phyloP scores from a whole-genome alignment of 2,888 invertebrate genomes.

The Pterostichus niger region DNA sequence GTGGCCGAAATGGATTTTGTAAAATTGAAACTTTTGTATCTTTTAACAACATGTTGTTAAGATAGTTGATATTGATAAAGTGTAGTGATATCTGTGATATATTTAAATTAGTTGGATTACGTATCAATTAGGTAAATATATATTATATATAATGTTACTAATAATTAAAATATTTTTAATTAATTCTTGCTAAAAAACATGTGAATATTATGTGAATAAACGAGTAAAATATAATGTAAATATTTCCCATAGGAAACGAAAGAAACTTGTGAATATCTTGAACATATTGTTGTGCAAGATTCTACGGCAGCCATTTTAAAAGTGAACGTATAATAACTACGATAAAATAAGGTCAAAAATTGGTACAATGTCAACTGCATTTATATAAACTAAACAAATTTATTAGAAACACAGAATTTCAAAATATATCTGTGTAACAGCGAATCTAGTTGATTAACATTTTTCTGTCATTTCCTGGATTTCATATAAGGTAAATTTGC shows the following conservation, averaged over 20 bases:
- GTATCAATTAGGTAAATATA: constrained; percentile 69
- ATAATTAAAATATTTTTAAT: no score
- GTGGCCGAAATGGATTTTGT: no score
- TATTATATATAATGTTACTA: no score
- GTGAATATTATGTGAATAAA: no score
- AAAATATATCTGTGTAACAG: constrained; percentile 8
- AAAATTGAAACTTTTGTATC: no score
- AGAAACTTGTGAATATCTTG: background rate
- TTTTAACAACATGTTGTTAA: no score
- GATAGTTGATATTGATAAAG: background rate
- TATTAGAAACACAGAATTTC: constrained; percentile 11
- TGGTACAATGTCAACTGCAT: constrained; percentile 62
- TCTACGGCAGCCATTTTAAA: constrained; percentile 58
- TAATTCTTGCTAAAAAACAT: no score
- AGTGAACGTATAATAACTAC: constrained; percentile 57
- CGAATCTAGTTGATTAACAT: background rate
- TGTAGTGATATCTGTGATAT: constrained; percentile 21
- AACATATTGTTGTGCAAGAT: constrained; percentile 30
- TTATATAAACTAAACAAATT: background rate
- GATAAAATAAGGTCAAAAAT: constrained; percentile 64
- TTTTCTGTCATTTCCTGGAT: background rate
- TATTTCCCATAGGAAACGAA: constrained; percentile 20
- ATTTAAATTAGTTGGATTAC: constrained; percentile 7
- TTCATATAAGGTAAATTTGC: background rate
- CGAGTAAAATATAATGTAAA: no score